These are phyloP conservation scores for Ptycholaimellus sp. DNA, from an alignment of 2,888 invertebrate genomes.

Conservation along the genomic window DNA sequence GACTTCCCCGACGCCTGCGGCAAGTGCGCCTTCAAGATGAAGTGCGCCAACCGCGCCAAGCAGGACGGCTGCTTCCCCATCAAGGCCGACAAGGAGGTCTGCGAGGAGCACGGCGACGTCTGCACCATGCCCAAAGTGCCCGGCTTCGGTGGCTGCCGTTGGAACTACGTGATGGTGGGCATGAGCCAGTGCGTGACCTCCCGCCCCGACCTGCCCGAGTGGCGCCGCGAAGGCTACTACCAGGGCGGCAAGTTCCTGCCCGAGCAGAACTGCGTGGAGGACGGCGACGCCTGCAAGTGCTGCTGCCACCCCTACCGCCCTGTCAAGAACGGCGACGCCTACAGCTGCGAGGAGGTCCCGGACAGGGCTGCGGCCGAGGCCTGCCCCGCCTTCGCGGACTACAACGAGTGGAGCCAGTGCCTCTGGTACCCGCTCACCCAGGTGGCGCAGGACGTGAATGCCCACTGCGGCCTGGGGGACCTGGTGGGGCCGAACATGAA, in stretches of 20 bases:
- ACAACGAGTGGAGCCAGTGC: constrained; percentile 5
- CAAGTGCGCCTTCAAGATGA: constrained; percentile 4
- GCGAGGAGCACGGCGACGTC: constrained; percentile 5
- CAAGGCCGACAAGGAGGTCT: constrained; percentile 1
- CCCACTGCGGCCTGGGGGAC: constrained; percentile 3
- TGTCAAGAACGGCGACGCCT: constrained; percentile 3
- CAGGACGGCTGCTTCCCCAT: constrained; percentile 1
- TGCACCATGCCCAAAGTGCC: constrained; percentile 1
- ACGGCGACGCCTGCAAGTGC: constrained; percentile 5
- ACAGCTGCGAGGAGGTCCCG: neutral
- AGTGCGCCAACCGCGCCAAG: constrained; percentile 2
- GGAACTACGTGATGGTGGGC: neutral
- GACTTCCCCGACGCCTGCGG: constrained; percentile 5
- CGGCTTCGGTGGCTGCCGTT: neutral
- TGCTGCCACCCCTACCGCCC: constrained; percentile 6
- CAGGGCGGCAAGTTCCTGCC: constrained; percentile 1
- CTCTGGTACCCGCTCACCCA: constrained; percentile 3
- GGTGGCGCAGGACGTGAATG: neutral
- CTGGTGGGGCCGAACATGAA: neutral
- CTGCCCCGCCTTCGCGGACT: constrained; percentile 2
- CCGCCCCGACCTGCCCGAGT: constrained; percentile 4
- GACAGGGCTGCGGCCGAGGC: neutral
- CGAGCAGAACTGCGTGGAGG: constrained; percentile 3
- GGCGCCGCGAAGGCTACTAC: neutral
- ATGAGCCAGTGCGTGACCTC: neutral